Base-by-base conservation (phyloP, 2,888 invertebrate genomes). In the Gymnocheta viridis region DNA sequence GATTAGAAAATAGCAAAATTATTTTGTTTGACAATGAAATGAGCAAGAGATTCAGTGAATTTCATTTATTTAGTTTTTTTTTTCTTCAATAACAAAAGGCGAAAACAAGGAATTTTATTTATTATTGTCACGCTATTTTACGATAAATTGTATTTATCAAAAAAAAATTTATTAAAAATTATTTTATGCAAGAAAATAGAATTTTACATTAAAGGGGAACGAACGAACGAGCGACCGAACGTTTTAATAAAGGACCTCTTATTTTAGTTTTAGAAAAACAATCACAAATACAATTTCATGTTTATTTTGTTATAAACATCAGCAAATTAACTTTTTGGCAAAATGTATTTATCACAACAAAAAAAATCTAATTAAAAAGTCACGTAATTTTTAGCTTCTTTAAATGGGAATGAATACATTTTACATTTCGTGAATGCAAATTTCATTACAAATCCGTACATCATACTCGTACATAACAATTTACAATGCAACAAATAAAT, bases 331-430 rank as follows among this genome's bases (percentile, higher is more conserved):
- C 4, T 29, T 58, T 58, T 58, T 19, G 2, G 12, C 12, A 41
- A 56, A 32, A 32, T 32, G 12, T 4, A 9, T 54, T 54, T n/a
- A 49, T 49, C 9, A 12, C 27, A 27, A 47, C 2, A 47, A 4
- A 51, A 54, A 51, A 51, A 54, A 51, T 51, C 51, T n/a, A 54
- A 54, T 54, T 54, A 47, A 47, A n/a, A 54, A 2, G 27, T 10
- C 19, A 49, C 19, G 22, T 7, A 22, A 22, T 10, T 47, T 47
- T 47, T 12, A 38, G 10, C 35, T 12, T n/a, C n/a, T n/a, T n/a
- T n/a, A n/a, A n/a, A n/a, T n/a, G n/a, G n/a, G n/a, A n/a, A n/a
- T n/a, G n/a, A n/a, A n/a, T n/a, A n/a, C n/a, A n/a, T n/a, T n/a
- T n/a, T n/a, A n/a, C n/a, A n/a, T n/a, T n/a, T n/a, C n/a, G n/a